Evolutionary conservation across 2,888 invertebrate species (phyloP).

Genomic region (Nebria brevicollis): DNA sequence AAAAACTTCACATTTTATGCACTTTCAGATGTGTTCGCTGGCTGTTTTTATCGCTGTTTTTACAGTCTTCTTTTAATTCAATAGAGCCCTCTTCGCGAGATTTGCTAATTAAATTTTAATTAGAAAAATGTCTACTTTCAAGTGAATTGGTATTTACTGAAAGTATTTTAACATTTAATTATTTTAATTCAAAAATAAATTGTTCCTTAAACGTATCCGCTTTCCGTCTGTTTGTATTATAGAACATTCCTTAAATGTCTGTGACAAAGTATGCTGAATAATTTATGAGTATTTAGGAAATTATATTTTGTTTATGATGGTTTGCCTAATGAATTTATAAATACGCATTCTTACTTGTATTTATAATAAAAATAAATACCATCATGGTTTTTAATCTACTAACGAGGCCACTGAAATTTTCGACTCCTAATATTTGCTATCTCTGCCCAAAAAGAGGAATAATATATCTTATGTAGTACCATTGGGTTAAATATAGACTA

Average conservation of each 20-base stretch:
- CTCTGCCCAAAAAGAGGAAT: neutral
- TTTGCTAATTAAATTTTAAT: slow-evolving; percentile 30
- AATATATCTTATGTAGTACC: neutral
- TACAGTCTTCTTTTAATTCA: slow-evolving; percentile 21
- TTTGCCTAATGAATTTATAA: too few species aligned
- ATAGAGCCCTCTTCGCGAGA: slow-evolving; percentile 5
- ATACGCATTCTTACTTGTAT: too few species aligned
- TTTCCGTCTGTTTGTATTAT: neutral
- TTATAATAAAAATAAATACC: too few species aligned
- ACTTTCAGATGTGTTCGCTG: slow-evolving; percentile 12
- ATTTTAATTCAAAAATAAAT: slow-evolving; percentile 5
- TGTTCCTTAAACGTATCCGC: neutral
- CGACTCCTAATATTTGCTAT: too few species aligned
- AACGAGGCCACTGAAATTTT: too few species aligned
- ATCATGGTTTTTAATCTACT: too few species aligned
- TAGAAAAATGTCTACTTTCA: slow-evolving; percentile 18
- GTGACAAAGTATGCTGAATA: neutral
- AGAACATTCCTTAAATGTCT: neutral
- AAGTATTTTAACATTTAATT: slow-evolving; percentile 17
- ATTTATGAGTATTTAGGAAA: too few species aligned
- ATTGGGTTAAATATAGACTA: neutral
- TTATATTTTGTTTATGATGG: too few species aligned
- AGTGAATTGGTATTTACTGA: slow-evolving; percentile 5
- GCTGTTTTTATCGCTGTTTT: slow-evolving; percentile 2
- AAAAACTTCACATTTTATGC: slow-evolving; percentile 22